Evolutionary conservation across 1,140 invertebrate genomes (phyloP).

Genomic region (Caenorhabditis elegans): WBcel235 BX284604.4:13326001-13326500

Average conservation of each 20-base stretch:
- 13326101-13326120: slow-evolving; percentile 38
- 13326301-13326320: not conserved
- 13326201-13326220: slow-evolving; percentile 63
- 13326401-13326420: too few species aligned
- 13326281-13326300: not conserved
- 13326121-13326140: slow-evolving; percentile 59
- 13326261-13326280: slow-evolving; percentile 2
- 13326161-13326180: slow-evolving; percentile 57
- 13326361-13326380: not conserved
- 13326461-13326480: too few species aligned
- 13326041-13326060: slow-evolving; percentile 68
- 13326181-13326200: slow-evolving; percentile 56
- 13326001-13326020: slow-evolving; percentile 66
- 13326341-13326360: not conserved
- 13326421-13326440: too few species aligned
- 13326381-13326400: not conserved
- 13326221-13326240: slow-evolving; percentile 55
- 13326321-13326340: too few species aligned
- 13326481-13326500: too few species aligned
- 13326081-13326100: slow-evolving; percentile 66
- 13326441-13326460: too few species aligned
- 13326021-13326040: slow-evolving; percentile 67
- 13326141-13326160: slow-evolving; percentile 54
- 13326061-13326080: slow-evolving; percentile 69
- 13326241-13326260: slow-evolving; percentile 28